Evolutionary conservation across 2,113 vertebrate genomes (phyloP), one percentile per base, ranked within the genome.

Genomic region (Equus przewalskii): DNA sequence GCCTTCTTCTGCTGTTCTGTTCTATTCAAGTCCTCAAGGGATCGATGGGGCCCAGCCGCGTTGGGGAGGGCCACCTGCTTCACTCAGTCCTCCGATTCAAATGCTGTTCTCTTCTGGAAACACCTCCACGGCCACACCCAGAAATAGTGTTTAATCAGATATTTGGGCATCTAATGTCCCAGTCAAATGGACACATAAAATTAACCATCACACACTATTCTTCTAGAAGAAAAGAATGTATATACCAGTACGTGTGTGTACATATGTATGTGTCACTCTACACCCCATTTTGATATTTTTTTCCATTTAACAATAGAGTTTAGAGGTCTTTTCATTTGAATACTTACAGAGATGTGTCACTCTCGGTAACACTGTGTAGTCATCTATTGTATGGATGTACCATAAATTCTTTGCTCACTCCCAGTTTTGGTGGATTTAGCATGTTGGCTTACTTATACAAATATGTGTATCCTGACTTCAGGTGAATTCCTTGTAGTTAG

Each of bases 301-400:
- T 0, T 22, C 15, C 28, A 75, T 75, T 80, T 85, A 51, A 30
- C 60, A 44, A 3, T 18, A 51, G 60, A 81, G 24, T 85, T 92
- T 72, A 49, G 58, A 36, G 18, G 13, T 51, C 11, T 72, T 86
- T 81, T 49, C 30, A 2, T 30, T 22, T 36, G 81, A 18, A 4
- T 15, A 10, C 0, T 44, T 56, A 54, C 4, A 64, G 18, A 44
- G 13, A 11, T 75, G 0, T 75, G 1, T 15, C 41, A 18, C 36
- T 49, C 19, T 44, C 24, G 33, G n/a, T 76, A 56, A 22, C 13
- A 51, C 2, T 28, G 11, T 19, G 10, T 16, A 0, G 41, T 54
- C n/a, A 16, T 81, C 58, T 75, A 3, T 41, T 54, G 30, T 24
- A 18, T 65, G 41, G 33, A 41, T 79, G 22, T 88, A n/a, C 44